Evolutionary conservation across 2,888 invertebrate genomes (phyloP), one percentile per base, ranked within the genome.

Genomic region (Lithosia quadra): DNA sequence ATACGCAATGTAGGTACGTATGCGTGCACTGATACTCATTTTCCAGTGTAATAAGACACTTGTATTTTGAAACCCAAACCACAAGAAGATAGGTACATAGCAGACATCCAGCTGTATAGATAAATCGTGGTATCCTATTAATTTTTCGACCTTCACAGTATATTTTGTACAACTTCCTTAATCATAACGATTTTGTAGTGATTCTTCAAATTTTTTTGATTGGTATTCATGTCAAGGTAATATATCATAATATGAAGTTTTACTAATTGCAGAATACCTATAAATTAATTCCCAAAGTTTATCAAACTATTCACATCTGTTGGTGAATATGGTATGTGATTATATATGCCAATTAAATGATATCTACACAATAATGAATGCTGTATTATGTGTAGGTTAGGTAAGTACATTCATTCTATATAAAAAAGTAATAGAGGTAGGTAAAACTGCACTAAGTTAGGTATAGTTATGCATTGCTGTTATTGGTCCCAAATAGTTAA

Each of bases 121-220:
- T 15, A 43, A 43, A 18, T 49, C 0, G 1, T 49, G 2, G 8
- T 9, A 49, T 49, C 49, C 8, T 49, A 49, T 49, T 49, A 49
- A 2, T 49, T 49, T n/a, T n/a, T 18, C 22, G 36, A 9, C 36
- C 60, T 60, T 60, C 22, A 60, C 36, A 15, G 15, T 15, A 15
- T 22, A 60, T 60, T 60, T n/a, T 15, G 9, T 13, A 36, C 34
- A 22, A 60, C 36, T 60, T 60, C 60, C 60, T 60, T 22, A 18
- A 36, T 36, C 60, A 22, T 39, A 33, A 60, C 2, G 22, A n/a
- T 34, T 8, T 22, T 60, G 34, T 22, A 5, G 22, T 21, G 13
- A 21, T 60, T 24, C 22, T 39, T 21, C 9, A 36, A 36, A 60
- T 4, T 60, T 39, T 60, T 39, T 24, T 39, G 39, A 60, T 60